Base-by-base conservation (phyloP, 2,113 vertebrate species). In the Chlorodrepanis virens region DNA sequence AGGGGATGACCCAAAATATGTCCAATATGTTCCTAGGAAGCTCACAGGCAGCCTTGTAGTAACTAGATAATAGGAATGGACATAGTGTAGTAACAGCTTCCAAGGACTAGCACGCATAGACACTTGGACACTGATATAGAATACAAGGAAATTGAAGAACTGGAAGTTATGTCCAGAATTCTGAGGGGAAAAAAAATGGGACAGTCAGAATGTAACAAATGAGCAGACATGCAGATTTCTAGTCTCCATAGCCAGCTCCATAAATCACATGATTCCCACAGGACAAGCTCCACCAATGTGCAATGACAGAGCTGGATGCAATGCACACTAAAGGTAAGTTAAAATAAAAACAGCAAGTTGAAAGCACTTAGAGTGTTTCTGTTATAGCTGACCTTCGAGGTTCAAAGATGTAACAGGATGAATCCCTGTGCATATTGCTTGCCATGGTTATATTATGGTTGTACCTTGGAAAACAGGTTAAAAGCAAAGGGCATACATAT, bases 351-450 rank as follows among this genome's bases (percentile, higher is more conserved):
- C 10, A 17, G 12, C 5, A 68, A 71, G 7, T 23, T 71, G 44
- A 63, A 63, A 56, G 24, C 35, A 56, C 3, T 59, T 54, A 7
- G 47, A 68, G 2, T 35, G 11, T 57, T 89, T 77, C n/a, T 72
- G 16, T 61, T 3, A 2, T 4, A 31, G 17, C 21, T 65, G 28
- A 10, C 8, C 22, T 56, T 80, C 22, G 14, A 6, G 0, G 3
- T 33, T 9, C 3, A 5, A 33, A 70, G 28, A 33, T 24, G 9
- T 23, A 77, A 45, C 10, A 53, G 9, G 25, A 8, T 8, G 49
- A 23, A 67, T 19, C 10, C 64, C 35, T 74, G 23, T 35, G 18
- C 10, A 45, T 47, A n/a, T 67, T 74, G 5, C 18, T 70, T 53
- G 33, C 12, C 11, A 2, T 4, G 1, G 17, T 67, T 59, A 49